phyloP scores from a whole-genome alignment of 2,888 invertebrate genomes.

The Nephrotoma flavescens region DNA sequence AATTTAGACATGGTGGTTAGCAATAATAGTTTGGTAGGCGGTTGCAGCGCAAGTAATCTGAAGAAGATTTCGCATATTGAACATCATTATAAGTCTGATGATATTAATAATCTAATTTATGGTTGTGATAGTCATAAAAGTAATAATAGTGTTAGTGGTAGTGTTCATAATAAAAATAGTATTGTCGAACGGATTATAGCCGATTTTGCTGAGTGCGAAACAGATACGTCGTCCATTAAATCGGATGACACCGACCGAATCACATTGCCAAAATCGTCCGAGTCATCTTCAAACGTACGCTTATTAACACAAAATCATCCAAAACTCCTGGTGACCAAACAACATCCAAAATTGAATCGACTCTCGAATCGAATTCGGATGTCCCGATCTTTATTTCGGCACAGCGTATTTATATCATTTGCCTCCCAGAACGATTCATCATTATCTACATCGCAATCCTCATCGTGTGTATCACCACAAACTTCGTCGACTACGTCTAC shows the following conservation, averaged over 20 bases:
- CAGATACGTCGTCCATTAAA: conserved; percentile 25
- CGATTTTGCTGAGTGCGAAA: conserved; percentile 46
- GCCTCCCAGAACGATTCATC: neutral
- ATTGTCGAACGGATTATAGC: conserved; percentile 45
- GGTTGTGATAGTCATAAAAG: conserved; percentile 12
- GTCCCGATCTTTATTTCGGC: neutral
- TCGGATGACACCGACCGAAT: conserved; percentile 33
- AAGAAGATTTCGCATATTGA: conserved; percentile 2
- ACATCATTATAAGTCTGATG: conserved; percentile 6
- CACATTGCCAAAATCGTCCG: conserved; percentile 25
- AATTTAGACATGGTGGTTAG: neutral
- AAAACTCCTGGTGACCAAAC: neutral
- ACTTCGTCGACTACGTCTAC: neutral
- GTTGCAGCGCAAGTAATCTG: neutral
- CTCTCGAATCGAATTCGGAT: neutral
- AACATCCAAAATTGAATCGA: neutral
- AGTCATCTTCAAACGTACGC: neutral
- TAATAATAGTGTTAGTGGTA: neutral
- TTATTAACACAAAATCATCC: neutral
- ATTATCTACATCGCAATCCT: neutral
- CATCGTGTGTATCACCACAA: neutral
- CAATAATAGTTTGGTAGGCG: neutral
- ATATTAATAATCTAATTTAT: neutral
- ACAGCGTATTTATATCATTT: neutral
- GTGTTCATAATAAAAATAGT: conserved; percentile 35